Evolutionary conservation across 2,113 vertebrate species (phyloP).

Genomic region (Hucho hucho): DNA sequence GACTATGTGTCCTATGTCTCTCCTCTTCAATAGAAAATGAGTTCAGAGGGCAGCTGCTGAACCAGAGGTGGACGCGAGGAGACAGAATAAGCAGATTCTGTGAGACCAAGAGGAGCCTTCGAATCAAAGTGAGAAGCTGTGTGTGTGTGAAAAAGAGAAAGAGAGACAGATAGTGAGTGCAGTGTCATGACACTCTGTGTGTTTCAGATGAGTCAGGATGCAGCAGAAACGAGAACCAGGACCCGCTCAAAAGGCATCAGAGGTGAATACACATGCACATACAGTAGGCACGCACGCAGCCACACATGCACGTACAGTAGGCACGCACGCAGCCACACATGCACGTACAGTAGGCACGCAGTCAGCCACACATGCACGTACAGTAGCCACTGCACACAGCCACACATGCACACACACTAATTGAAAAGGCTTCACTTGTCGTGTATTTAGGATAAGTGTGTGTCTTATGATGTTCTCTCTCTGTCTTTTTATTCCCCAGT

Average conservation of each 20-base stretch:
- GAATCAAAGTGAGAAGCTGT: conserved; percentile 77
- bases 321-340: neutral
- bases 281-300: too few relatives aligned
- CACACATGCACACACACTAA: neutral
- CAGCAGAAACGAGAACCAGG: conserved; percentile 87
- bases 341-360: neutral
- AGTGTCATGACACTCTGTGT: conserved; percentile 16
- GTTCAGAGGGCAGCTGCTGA: conserved; percentile 85
- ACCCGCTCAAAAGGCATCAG: conserved; percentile 89
- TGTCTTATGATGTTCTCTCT: conserved; percentile 4
- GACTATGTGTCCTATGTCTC: conserved; percentile 1
- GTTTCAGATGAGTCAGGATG: conserved; percentile 92
- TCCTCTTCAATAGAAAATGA: conserved; percentile 81
- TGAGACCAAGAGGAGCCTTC: conserved; percentile 69
- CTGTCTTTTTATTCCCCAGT: conserved; percentile 49
- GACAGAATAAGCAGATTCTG: conserved; percentile 78
- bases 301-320: too few relatives aligned
- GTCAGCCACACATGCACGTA: too few relatives aligned
- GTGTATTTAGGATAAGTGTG: neutral
- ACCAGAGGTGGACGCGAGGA: conserved; percentile 81
- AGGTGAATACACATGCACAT: conserved; percentile 70
- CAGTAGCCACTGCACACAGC: too few relatives aligned
- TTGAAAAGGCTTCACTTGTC: neutral
- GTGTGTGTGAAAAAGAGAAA: neutral
- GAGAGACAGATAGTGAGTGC: neutral